Evolutionary conservation across 2,113 vertebrate species (phyloP), one percentile per base, ranked within the genome.

Genomic region (Hypomesus transpacificus): DNA sequence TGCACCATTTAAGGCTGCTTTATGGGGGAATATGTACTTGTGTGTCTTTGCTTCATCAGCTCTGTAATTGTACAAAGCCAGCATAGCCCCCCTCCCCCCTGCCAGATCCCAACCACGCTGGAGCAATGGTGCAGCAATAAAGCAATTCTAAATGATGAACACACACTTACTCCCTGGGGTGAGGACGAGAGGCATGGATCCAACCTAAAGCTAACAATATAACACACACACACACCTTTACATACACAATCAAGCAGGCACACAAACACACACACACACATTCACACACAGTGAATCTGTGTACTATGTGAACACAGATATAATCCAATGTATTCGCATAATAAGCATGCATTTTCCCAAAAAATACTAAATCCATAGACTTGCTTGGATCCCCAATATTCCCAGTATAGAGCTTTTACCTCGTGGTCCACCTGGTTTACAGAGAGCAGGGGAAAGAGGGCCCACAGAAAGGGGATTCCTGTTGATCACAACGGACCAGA

Each of bases 71-170:
- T 76, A 78, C 89, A 89, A 89, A 84, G 75, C 84, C 79, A 86
- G 81, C 66, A 83, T 84, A 82, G 54, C 82, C 83, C 76, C 75
- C 71, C 76, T 70, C 63, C 58, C 75, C 75, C 77, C 78, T 86
- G 76, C 80, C 84, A 71, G 70, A 78, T 74, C 80, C 86, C 79
- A 66, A 79, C 84, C 79, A 81, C 70, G 77, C 74, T n/a, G 57
- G 80, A 81, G 88, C 85, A 88, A 84, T 89, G 87, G 81, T 87
- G 87, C 87, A 88, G 84, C 87, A 91, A 78, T 90, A 88, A 90
- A 87, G 80, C 87, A 86, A 82, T 89, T 89, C 68, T 58, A 77
- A 78, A 84, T 86, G 85, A 85, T 87, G 86, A 90, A 85, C 85
- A 87, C 86, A 85, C 86, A 82, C 87, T 80, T 71, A 71, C 80